Conservation (phyloP, 2,888 invertebrate genomes). For the Girardia tigrina region DNA sequence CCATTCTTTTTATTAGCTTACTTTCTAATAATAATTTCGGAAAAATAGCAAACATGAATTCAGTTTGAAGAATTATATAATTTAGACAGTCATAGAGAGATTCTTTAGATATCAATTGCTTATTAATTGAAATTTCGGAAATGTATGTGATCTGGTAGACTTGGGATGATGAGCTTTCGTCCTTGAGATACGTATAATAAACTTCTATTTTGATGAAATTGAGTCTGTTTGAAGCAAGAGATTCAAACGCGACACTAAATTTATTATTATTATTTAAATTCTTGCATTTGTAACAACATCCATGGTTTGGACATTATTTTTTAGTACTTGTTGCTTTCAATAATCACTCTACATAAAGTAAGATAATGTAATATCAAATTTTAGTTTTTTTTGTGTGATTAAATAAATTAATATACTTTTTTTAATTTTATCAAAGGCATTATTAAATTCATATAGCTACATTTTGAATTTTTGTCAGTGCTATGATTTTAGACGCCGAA, state of each 20-base stretch:
- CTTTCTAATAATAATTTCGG: slow-evolving; percentile 26
- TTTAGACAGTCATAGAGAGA: slow-evolving; percentile 26
- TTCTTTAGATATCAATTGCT: slow-evolving; percentile 6
- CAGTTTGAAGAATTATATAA: slow-evolving; percentile 29
- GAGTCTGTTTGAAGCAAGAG: background rate
- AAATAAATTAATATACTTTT: too few relatives aligned
- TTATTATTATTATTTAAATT: background rate
- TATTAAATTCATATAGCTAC: too few relatives aligned
- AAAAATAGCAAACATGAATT: slow-evolving; percentile 31
- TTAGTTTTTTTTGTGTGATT: too few relatives aligned
- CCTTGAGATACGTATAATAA: background rate
- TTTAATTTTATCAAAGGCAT: too few relatives aligned
- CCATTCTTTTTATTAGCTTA: too few relatives aligned
- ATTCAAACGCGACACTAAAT: background rate
- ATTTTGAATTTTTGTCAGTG: too few relatives aligned
- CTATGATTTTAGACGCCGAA: too few relatives aligned
- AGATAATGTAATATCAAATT: too few relatives aligned
- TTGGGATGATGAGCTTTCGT: background rate
- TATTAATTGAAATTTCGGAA: background rate
- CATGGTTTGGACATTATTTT: too few relatives aligned
- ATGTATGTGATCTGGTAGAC: background rate
- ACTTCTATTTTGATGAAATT: background rate
- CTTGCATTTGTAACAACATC: too few relatives aligned
- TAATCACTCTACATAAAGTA: too few relatives aligned
- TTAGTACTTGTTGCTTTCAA: too few relatives aligned